Conservation (phyloP, 2,113 vertebrate genomes). For the Elephas maximus region DNA sequence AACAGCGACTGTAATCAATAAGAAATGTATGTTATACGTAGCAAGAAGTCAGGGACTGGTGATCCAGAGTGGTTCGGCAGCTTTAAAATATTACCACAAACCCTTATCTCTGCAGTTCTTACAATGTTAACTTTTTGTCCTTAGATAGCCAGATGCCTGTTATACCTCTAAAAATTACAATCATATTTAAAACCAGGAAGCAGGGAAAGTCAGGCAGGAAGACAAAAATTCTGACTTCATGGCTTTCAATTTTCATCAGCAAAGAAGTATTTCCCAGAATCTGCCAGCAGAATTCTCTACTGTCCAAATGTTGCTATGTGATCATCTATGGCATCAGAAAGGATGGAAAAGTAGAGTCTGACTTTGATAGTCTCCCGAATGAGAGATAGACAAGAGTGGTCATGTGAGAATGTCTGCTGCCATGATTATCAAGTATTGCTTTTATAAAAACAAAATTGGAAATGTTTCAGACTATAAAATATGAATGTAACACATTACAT, state of each 20-base stretch:
- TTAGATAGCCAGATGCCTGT: neutral
- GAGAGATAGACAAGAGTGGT: neutral
- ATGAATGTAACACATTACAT: neutral
- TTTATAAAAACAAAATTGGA: slow-evolving; percentile 1
- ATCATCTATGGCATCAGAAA: neutral
- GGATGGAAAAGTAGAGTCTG: neutral
- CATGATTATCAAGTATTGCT: neutral
- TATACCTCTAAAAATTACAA: neutral
- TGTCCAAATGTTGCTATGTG: neutral
- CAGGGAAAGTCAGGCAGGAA: neutral
- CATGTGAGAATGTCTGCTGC: neutral
- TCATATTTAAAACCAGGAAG: neutral
- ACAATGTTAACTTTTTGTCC: neutral
- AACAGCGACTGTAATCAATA: neutral
- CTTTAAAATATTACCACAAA: neutral
- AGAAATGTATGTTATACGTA: neutral
- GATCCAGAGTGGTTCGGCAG: neutral
- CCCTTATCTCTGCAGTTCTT: neutral
- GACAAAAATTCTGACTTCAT: neutral
- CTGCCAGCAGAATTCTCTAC: neutral
- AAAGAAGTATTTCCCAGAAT: neutral
- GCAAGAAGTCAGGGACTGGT: neutral
- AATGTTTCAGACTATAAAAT: neutral
- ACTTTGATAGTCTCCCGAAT: neutral
- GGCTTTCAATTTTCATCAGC: neutral